Evolutionary conservation across 1,140 invertebrate genomes (phyloP), one percentile per base, ranked within the genome.

Genomic region (Lasioglossum albipes): DNA sequence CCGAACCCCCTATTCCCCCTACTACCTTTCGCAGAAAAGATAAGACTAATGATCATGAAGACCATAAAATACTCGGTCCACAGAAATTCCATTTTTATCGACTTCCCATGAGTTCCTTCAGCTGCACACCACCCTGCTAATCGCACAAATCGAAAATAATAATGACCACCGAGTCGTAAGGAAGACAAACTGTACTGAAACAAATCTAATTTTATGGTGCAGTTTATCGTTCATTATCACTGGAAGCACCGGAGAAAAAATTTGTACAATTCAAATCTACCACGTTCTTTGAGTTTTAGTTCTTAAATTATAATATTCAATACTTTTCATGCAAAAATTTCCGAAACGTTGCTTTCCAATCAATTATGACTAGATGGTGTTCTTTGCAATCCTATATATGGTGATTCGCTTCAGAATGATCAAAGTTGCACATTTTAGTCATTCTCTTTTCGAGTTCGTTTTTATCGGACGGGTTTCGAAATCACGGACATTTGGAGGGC

Each of bases 1-100:
- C 52, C 52, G 9, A 49, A 10, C 45, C 2, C 45, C 45, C 45
- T 49, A 12, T 13, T 49, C 45, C 45, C 2, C 45, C 45, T 12
- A 7, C 67, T 27, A 20, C 52, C 54, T 54, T 18, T 2, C 36
- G 10, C n/a, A 41, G 36, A 52, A 75, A 64, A 61, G 73, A 75
- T 69, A 74, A 69, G 73, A 64, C 54, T 68, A 59, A 75, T 64
- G 79, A 75, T 69, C 45, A 31, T 42, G 64, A 62, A 80, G 62
- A 45, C 13, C 27, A 22, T 36, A 18, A 74, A 79, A 62, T 75
- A 75, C 41, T 18, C 59, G 18, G n/a, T 4, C 2, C 27, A 1
- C 45, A 5, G 5, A 13, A 52, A 27, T n/a, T 72, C 31, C 42
- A 22, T 54, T 52, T 42, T 22, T 49, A 69, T 18, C 18, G 22